phyloP scores from a whole-genome alignment of 2,797 vertebrate species.

The Vespertilio murinus region DNA sequence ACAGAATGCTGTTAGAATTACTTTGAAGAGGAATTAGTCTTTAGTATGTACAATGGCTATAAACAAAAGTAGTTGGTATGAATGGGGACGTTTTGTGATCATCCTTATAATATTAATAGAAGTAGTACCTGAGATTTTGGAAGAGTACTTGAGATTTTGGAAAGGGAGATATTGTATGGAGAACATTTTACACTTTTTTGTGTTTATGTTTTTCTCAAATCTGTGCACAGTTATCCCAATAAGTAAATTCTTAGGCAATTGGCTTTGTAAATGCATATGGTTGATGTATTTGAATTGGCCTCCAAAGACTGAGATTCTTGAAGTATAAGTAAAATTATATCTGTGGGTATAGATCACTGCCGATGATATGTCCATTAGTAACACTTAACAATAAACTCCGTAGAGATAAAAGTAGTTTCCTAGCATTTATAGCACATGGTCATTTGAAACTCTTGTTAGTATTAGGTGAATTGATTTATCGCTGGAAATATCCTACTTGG shows the following conservation, averaged over 20 bases:
- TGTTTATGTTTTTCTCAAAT: background rate
- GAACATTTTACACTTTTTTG: background rate
- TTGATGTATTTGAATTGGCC: slow-evolving; percentile 43
- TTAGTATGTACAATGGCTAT: background rate
- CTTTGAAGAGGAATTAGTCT: slow-evolving; percentile 9
- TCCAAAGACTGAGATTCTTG: slow-evolving; percentile 57
- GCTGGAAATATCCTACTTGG: slow-evolving; percentile 1
- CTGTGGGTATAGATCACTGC: slow-evolving; percentile 19
- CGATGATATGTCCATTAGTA: slow-evolving; percentile 38
- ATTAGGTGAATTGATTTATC: slow-evolving; percentile 57
- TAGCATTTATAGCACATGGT: slow-evolving; percentile 32
- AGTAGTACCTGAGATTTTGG: slow-evolving; percentile 24
- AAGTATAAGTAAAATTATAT: slow-evolving; percentile 57
- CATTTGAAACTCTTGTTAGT: slow-evolving; percentile 56
- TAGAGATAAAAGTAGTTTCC: slow-evolving; percentile 47
- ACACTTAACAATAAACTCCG: slow-evolving; percentile 46
- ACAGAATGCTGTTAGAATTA: slow-evolving; percentile 25
- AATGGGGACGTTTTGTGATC: slow-evolving; percentile 2
- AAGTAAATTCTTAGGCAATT: background rate
- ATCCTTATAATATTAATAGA: background rate
- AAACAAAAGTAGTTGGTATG: slow-evolving; percentile 52
- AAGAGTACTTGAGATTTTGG: slow-evolving; percentile 36
- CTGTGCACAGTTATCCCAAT: background rate
- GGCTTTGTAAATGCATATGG: background rate
- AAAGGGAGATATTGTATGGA: background rate